A percentile compares a stretch with the other conserved stretches of the same genome.
These are phyloP conservation scores for Suricata suricatta DNA, from an alignment of 2,113 vertebrate genomes.

Conservation along the genomic window DNA sequence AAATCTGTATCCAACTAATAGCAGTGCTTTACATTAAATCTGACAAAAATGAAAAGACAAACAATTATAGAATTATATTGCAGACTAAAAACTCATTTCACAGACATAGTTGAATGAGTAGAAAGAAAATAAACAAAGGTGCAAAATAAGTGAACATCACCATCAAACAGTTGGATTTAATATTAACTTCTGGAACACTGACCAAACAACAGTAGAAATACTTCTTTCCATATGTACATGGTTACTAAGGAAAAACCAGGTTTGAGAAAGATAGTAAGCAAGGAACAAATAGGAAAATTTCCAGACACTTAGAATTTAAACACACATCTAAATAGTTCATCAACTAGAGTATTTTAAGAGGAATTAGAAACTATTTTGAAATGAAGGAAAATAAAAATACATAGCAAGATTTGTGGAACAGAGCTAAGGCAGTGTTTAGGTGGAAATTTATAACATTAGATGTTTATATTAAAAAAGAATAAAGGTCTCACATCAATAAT, in stretches of 20 bases:
- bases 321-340: background rate
- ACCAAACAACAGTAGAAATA: background rate
- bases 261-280: background rate
- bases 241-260: background rate
- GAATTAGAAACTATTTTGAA: background rate
- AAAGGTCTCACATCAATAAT: background rate
- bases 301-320: background rate
- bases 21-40: background rate
- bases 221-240: background rate
- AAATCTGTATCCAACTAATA: background rate
- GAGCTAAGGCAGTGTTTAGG: background rate
- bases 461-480: background rate
- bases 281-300: background rate
- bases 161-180: background rate
- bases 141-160: background rate
- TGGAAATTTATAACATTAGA: background rate
- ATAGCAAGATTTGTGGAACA: background rate
- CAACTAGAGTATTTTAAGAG: background rate
- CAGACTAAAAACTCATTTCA: background rate
- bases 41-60: background rate
- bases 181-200: background rate
- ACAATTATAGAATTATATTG: background rate
- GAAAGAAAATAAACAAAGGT: background rate
- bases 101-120: background rate
- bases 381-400: background rate